A percentile compares a stretch with the other conserved stretches of the same genome.
phyloP scores from a whole-genome alignment of 2,888 invertebrate genomes.

The Oligia latruncula region DNA sequence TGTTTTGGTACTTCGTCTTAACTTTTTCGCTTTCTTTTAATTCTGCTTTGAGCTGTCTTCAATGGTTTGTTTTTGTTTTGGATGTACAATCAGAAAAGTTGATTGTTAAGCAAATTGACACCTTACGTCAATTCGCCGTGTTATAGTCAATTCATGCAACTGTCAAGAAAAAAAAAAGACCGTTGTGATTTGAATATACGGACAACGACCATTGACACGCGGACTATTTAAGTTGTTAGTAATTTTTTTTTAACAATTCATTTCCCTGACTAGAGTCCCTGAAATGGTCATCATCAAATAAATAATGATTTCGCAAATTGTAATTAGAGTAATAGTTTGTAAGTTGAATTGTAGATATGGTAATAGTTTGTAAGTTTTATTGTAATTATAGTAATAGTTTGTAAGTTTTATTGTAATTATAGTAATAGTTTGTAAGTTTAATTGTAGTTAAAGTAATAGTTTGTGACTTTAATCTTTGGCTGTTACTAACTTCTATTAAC shows the following conservation, averaged over 20 bases:
- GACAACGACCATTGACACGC: not conserved
- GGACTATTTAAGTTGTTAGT: not conserved
- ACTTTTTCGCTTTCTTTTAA: slow-evolving; percentile 24
- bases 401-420: too few species aligned
- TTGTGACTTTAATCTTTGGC: not conserved
- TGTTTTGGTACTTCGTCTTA: slow-evolving; percentile 44
- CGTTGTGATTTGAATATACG: not conserved
- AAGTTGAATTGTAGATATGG: too few species aligned
- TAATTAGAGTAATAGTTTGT: too few species aligned
- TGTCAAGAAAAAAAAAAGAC: not conserved
- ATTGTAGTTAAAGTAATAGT: not conserved
- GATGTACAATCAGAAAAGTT: not conserved
- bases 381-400: too few species aligned
- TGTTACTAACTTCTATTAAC: not conserved
- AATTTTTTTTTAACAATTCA: not conserved
- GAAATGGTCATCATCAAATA: not conserved
- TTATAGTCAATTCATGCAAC: not conserved
- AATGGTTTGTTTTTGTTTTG: slow-evolving; percentile 39
- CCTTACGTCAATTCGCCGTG: not conserved
- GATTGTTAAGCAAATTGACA: not conserved
- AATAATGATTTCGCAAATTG: not conserved
- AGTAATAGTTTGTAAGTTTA: not conserved
- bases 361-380: too few species aligned
- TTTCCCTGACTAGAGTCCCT: not conserved
- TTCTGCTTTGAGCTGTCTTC: slow-evolving; percentile 7